Evolutionary conservation across 2,113 vertebrate genomes (phyloP).

Genomic region (Conger conger): DNA sequence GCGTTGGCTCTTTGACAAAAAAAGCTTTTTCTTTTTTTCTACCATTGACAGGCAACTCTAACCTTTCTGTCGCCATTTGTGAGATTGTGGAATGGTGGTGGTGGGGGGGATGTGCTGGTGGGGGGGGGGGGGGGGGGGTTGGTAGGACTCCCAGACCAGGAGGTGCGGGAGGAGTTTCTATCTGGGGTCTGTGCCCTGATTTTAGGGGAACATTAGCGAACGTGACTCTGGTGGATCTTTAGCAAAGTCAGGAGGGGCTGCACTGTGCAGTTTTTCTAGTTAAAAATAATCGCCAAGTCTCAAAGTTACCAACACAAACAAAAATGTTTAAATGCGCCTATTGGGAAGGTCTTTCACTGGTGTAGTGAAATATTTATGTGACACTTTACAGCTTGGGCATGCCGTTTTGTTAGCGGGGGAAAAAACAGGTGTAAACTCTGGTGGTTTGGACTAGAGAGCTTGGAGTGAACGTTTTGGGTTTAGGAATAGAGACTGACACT

Average conservation of each 20-base stretch:
- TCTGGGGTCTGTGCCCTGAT: background rate
- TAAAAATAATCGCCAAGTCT: background rate
- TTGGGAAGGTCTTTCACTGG: slow-evolving; percentile 41
- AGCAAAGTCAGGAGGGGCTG: background rate
- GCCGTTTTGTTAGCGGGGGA: slow-evolving; percentile 38
- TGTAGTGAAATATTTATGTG: slow-evolving; percentile 47
- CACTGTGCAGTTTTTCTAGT: background rate
- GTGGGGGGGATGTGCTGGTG: too few relatives aligned
- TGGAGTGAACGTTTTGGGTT: background rate
- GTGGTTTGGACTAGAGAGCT: background rate
- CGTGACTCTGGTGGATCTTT: background rate
- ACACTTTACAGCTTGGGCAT: slow-evolving; percentile 43
- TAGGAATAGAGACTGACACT: background rate
- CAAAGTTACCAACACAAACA: slow-evolving; percentile 1
- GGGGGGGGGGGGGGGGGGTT: too few relatives aligned
- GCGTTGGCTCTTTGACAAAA: too few relatives aligned
- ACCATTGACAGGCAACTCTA: too few relatives aligned
- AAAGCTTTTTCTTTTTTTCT: too few relatives aligned
- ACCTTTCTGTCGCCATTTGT: too few relatives aligned
- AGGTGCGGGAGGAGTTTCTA: too few relatives aligned
- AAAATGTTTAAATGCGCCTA: slow-evolving; percentile 27
- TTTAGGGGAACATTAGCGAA: background rate
- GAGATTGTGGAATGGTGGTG: too few relatives aligned
- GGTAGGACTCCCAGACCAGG: too few relatives aligned
- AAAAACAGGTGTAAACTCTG: slow-evolving; percentile 36